Base-by-base conservation (phyloP, 2,113 vertebrate species). In the Madoqua kirkii region DNA sequence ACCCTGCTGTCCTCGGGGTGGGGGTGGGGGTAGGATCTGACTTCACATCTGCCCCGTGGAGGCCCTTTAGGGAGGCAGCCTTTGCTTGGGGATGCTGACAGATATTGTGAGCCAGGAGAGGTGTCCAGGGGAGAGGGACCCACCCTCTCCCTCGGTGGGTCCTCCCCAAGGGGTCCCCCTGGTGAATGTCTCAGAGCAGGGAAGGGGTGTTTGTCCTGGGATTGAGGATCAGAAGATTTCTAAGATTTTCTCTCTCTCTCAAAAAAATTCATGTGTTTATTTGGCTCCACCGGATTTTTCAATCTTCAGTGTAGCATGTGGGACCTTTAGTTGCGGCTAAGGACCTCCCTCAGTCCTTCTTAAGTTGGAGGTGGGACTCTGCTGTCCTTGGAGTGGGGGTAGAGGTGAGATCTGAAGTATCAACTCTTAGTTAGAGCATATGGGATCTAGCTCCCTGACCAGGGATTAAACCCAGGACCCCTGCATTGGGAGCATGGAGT, bases 281-380 rank as follows among this genome's bases (percentile, higher is more conserved):
- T 13, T 43, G 71, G 71, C 71, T 43, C 71, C 71, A 4, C 36
- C 1, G 6, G 11, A 25, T 76, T 12, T 76, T 27, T 76, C 40
- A 4, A 0, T 27, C 40, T 74, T 27, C 36, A 27, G 0, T 43
- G 40, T 25, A 25, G 71, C 23, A 2, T 43, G 40, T 76, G 71
- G 71, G 36, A 14, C 40, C 71, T 76, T 43, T 43, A 27, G 40
- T 27, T 43, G 71, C 0, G 6, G 40, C 6, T 43, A 27, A 76
- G 23, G n/a, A 27, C 25, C 89, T 55, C 14, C 29, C 9, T 59
- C 14, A 54, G 67, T 7, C 9, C 45, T 27, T 12, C 54, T 31
- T 27, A 8, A 67, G 25, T 27, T 27, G 54, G 54, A 36, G 7
- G 31, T 45, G 8, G 57, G 43, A 27, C 50, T 55, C 12, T 4